Percentiles rank a stretch among this genome's conserved stretches.
These are phyloP conservation scores for Alectoris magna DNA, from an alignment of 2,797 vertebrate species.

Conservation along the genomic window DNA sequence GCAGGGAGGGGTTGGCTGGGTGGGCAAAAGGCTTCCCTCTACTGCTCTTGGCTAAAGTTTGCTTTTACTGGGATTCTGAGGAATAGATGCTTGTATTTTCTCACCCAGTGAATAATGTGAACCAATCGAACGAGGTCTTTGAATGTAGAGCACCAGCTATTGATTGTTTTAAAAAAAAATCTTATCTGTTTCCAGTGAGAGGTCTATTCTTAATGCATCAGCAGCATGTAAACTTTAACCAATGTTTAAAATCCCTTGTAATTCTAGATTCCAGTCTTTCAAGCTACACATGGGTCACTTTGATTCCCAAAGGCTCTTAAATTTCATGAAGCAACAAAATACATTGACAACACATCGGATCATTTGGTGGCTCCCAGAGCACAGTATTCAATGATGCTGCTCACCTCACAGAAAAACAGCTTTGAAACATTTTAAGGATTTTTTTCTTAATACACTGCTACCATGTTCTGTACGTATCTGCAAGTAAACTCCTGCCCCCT, in stretches of 20 bases:
- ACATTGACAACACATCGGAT: background rate
- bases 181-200: background rate
- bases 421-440: background rate
- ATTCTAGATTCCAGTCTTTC: background rate
- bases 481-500: slow-evolving; percentile 33
- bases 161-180: background rate
- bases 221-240: background rate
- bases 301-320: slow-evolving; percentile 12
- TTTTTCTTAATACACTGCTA: background rate
- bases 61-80: slow-evolving; percentile 20
- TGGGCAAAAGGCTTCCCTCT: background rate
- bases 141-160: slow-evolving; percentile 6
- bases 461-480: background rate
- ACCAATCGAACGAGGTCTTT: background rate
- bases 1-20: background rate
- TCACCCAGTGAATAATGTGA: slow-evolving; percentile 17
- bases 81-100: slow-evolving; percentile 21
- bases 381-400: background rate
- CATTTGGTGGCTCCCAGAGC: background rate
- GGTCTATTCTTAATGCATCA: background rate
- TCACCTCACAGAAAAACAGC: background rate
- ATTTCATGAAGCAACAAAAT: slow-evolving; percentile 12
- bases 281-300: background rate
- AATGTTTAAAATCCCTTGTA: background rate
- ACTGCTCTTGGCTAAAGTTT: background rate